Evolutionary conservation across 2,888 invertebrate species (phyloP).

Genomic region (Netelia virgata): DNA sequence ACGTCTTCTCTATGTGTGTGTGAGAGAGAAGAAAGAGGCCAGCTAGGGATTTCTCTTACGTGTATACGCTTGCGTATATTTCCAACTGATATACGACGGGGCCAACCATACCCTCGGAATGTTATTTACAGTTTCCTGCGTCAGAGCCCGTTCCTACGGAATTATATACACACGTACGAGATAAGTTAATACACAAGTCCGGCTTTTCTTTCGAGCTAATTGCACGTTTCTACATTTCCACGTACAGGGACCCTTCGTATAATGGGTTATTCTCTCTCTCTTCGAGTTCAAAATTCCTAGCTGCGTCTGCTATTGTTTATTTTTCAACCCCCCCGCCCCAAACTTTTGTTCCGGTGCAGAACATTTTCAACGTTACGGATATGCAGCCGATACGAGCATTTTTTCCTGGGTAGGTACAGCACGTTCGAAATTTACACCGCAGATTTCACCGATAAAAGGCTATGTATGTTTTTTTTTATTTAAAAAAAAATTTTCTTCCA

Average conservation of each 20-base stretch:
- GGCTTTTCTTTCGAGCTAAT: slow-evolving; percentile 72
- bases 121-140: slow-evolving; percentile 76
- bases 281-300: background rate
- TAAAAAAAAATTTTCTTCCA: too few species aligned
- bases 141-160: slow-evolving; percentile 60
- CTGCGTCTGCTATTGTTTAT: background rate
- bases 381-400: background rate
- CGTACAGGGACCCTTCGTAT: background rate
- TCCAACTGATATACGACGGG: slow-evolving; percentile 73
- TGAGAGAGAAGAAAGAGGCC: slow-evolving; percentile 42
- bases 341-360: background rate
- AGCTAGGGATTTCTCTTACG: slow-evolving; percentile 36
- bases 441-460: too few species aligned
- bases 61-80: slow-evolving; percentile 60
- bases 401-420: background rate
- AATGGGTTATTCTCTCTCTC: background rate
- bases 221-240: slow-evolving; percentile 71
- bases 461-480: too few species aligned
- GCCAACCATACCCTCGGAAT: slow-evolving; percentile 74
- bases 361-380: background rate
- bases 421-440: too few species aligned
- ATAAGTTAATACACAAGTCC: slow-evolving; percentile 77
- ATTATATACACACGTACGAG: slow-evolving; percentile 60
- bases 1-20: background rate
- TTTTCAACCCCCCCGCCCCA: background rate